Evolutionary conservation across 2,888 invertebrate genomes (phyloP).

Genomic region (Tillus elongatus): DNA sequence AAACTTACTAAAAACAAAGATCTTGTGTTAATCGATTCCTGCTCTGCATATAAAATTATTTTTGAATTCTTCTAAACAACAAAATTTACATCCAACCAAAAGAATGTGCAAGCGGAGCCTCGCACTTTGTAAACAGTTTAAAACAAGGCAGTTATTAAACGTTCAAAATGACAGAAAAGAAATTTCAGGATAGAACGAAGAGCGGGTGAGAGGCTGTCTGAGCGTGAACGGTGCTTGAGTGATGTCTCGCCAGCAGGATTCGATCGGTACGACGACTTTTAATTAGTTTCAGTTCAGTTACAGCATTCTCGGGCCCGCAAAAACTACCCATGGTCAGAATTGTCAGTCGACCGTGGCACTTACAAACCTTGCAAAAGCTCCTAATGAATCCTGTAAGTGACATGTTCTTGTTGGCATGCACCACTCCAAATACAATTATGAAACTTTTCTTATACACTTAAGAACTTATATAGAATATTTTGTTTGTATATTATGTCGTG

Average conservation of each 20-base stretch:
- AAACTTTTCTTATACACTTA: no score
- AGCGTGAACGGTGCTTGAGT: constrained; percentile 28
- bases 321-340: constrained; percentile 34
- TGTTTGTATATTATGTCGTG: no score
- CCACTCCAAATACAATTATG: no score
- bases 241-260: constrained; percentile 35
- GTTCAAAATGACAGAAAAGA: constrained; percentile 11
- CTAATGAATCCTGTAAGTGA: constrained; percentile 39
- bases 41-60: no score
- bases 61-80: no score
- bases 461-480: no score
- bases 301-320: constrained; percentile 35
- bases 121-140: no score
- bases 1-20: no score
- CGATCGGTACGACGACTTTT: constrained; percentile 40
- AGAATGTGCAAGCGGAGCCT: no score
- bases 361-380: constrained; percentile 32
- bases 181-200: constrained; percentile 8
- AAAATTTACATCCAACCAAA: no score
- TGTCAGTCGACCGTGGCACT: constrained; percentile 36
- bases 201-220: constrained; percentile 7
- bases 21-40: no score
- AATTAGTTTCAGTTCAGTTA: constrained; percentile 42
- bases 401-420: no score
- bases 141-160: constrained; percentile 13